Evolutionary conservation across 2,797 vertebrate species (phyloP).

Genomic region (Erpetoichthys calabaricus): DNA sequence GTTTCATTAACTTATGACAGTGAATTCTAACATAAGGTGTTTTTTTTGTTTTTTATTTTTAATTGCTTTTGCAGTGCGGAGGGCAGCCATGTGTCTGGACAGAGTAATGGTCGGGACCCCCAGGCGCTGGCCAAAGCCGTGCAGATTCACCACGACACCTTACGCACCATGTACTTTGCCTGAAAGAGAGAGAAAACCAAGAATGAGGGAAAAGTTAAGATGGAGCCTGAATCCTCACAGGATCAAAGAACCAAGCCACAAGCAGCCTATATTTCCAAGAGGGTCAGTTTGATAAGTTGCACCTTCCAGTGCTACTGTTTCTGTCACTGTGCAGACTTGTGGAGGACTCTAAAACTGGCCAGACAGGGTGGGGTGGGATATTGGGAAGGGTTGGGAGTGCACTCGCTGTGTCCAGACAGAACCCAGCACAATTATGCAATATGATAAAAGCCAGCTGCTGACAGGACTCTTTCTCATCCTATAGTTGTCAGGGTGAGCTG

Average conservation of each 20-base stretch:
- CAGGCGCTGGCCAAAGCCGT: constrained; percentile 91
- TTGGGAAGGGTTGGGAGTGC: too few relatives aligned
- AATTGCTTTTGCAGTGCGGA: constrained; percentile 63
- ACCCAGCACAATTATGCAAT: constrained; percentile 97
- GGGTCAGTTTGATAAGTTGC: constrained; percentile 37
- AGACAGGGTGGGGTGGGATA: constrained; percentile 51
- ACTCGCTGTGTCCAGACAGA: constrained; percentile 54
- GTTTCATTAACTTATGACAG: too few relatives aligned
- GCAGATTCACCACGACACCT: constrained; percentile 97
- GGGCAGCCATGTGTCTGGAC: constrained; percentile 95
- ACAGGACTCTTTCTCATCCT: constrained; percentile 8
- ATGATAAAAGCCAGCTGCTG: constrained; percentile 94
- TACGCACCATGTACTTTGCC: constrained; percentile 99
- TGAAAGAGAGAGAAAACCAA: constrained; percentile 31
- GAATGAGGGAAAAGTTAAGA: constrained; percentile 10
- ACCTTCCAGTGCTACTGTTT: constrained; percentile 54
- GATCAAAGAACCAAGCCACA: constrained; percentile 43
- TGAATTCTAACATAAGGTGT: too few relatives aligned
- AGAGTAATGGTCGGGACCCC: constrained; percentile 93
- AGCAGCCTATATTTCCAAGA: constrained; percentile 52
- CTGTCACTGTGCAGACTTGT: constrained; percentile 65
- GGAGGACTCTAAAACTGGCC: constrained; percentile 55
- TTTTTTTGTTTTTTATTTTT: too few relatives aligned
- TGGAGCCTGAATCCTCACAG: constrained; percentile 17
- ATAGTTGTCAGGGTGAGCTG: too few relatives aligned